Percentiles rank a stretch among this genome's conserved stretches.
Conservation (phyloP, 2,113 vertebrate species). For the Hydrolagus affinis region DNA sequence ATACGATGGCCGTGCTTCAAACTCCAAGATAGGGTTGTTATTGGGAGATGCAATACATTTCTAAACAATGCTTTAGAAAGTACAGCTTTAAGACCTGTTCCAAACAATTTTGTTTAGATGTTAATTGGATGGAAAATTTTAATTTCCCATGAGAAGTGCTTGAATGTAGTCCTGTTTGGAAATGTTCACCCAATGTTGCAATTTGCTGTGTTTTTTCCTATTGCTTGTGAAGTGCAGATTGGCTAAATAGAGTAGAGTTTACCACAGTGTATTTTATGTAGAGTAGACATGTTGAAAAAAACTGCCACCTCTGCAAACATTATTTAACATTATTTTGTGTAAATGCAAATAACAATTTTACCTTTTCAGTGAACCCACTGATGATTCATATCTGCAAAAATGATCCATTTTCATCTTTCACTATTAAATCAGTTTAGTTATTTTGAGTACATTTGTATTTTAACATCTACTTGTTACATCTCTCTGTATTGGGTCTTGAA, state of each 20-base stretch:
- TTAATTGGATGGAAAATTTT: background rate
- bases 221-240: background rate
- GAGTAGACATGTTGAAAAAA: background rate
- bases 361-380: too few relatives aligned
- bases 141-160: background rate
- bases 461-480: background rate
- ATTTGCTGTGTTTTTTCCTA: background rate
- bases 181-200: background rate
- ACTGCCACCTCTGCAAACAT: background rate
- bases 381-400: too few relatives aligned
- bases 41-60: too few relatives aligned
- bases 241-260: background rate
- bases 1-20: too few relatives aligned
- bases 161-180: background rate
- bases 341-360: too few relatives aligned
- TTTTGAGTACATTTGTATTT: background rate
- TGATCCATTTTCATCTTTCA: background rate
- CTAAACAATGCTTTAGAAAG: background rate
- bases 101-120: background rate
- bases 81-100: background rate
- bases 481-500: background rate
- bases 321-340: background rate
- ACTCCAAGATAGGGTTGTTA: too few relatives aligned
- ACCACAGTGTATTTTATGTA: background rate
- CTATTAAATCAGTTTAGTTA: background rate